These are phyloP conservation scores for Metalampra italica DNA, from an alignment of 2,888 invertebrate genomes.

Conservation along the genomic window DNA sequence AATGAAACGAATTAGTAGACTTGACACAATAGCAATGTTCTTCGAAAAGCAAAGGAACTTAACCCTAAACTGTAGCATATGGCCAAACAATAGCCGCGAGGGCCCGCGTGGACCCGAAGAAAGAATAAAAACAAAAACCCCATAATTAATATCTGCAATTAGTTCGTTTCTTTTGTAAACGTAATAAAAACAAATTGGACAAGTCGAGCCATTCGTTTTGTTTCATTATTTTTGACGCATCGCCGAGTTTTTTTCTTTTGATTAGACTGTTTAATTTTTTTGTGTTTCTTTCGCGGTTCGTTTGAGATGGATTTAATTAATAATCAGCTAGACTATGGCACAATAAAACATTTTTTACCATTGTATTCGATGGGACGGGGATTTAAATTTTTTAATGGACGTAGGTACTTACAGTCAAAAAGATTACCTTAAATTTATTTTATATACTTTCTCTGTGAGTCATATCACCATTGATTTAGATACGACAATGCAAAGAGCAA, in stretches of 20 bases:
- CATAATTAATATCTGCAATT: conserved; percentile 73
- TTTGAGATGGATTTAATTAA: conserved; percentile 28
- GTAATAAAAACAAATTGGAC: conserved; percentile 29
- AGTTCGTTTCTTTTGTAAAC: conserved; percentile 56
- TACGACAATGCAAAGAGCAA: no score
- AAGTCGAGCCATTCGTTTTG: conserved; percentile 20
- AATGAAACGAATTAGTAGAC: no score
- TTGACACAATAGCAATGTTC: conserved; percentile 5
- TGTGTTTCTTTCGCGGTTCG: conserved; percentile 17
- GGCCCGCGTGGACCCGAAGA: conserved; percentile 17
- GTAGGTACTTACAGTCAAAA: no score
- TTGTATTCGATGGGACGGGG: no score
- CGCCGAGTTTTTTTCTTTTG: conserved; percentile 19
- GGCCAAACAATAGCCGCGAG: conserved; percentile 34
- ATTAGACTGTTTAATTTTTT: conserved; percentile 21
- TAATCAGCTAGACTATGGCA: not conserved
- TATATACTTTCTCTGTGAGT: no score
- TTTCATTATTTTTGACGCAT: conserved; percentile 29
- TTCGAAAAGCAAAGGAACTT: conserved; percentile 13
- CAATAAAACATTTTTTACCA: conserved; percentile 4
- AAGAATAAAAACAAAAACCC: conserved; percentile 55
- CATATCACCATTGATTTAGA: no score
- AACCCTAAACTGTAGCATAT: conserved; percentile 41
- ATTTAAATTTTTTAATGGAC: no score
- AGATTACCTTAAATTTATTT: no score